phyloP scores from a whole-genome alignment of 2,888 invertebrate genomes.

The Aethes cnicana region DNA sequence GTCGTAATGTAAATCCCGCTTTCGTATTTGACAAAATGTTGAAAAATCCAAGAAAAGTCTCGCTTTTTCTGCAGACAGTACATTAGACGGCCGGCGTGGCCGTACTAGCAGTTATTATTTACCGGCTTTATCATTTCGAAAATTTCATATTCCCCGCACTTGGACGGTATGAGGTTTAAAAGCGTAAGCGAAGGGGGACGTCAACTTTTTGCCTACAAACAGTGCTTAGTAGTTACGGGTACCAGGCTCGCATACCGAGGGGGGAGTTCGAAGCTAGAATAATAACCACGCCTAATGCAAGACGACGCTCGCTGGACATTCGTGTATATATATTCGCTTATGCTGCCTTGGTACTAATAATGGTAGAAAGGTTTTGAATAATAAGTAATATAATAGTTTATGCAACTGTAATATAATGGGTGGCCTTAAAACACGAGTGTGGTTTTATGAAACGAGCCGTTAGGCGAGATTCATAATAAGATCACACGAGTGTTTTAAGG shows the following conservation, averaged over 20 bases:
- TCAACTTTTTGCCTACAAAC: constrained; percentile 74
- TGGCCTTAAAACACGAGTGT: too few species aligned
- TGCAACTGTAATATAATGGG: too few species aligned
- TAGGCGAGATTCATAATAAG: too few species aligned
- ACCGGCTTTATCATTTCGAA: constrained; percentile 83
- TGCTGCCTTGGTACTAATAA: constrained; percentile 7
- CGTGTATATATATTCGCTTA: constrained; percentile 12
- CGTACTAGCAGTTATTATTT: constrained; percentile 81
- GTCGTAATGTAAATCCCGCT: not conserved
- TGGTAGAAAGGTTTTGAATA: too few species aligned
- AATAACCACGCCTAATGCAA: constrained; percentile 75
- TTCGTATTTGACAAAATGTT: not conserved
- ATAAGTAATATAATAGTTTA: too few species aligned
- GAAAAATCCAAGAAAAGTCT: not conserved
- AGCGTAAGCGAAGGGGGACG: constrained; percentile 70
- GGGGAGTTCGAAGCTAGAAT: constrained; percentile 70
- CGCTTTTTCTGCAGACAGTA: constrained; percentile 41
- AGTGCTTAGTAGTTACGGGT: constrained; percentile 63
- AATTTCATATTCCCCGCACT: constrained; percentile 82
- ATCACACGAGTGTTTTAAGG: too few species aligned
- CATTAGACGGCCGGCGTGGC: constrained; percentile 66
- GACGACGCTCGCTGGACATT: constrained; percentile 55
- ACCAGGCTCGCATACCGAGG: constrained; percentile 57
- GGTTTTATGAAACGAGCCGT: too few species aligned
- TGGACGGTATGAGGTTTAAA: constrained; percentile 82